Percentiles rank a stretch among this genome's conserved stretches.
phyloP scores from a whole-genome alignment of 2,113 vertebrate genomes.

The Spilogale gracilis region DNA sequence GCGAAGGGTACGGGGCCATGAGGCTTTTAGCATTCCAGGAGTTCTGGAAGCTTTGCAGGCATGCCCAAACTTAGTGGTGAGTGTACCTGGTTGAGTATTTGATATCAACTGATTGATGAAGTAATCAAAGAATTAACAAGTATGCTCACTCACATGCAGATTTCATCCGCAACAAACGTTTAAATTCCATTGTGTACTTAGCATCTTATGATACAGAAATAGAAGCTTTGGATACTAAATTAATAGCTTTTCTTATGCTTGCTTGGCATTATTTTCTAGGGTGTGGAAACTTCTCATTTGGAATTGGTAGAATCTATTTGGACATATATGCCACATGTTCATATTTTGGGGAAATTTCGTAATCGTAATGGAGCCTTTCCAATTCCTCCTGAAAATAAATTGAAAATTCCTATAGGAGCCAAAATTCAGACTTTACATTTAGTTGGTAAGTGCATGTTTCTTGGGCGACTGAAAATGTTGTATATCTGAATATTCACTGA shows the following conservation, averaged over 20 bases:
- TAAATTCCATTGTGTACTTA: neutral
- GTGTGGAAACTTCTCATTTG: constrained; percentile 98
- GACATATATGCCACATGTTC: constrained; percentile 99
- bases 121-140: neutral
- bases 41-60: constrained; percentile 97
- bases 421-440: constrained; percentile 99
- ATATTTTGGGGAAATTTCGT: constrained; percentile 98
- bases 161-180: neutral
- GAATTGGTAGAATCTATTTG: constrained; percentile 99
- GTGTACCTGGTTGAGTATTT: constrained; percentile 70
- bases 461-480: constrained; percentile 29
- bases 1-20: constrained; percentile 95
- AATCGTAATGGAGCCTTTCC: constrained; percentile 99
- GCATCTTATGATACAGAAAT: constrained; percentile 23
- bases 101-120: neutral
- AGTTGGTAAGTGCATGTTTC: constrained; percentile 92
- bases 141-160: neutral
- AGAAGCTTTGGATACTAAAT: constrained; percentile 25
- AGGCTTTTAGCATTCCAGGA: constrained; percentile 99
- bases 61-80: constrained; percentile 97
- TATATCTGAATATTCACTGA: neutral
- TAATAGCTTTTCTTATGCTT: constrained; percentile 62
- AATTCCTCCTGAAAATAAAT: constrained; percentile 98
- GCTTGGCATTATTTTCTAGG: constrained; percentile 88
- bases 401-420: constrained; percentile 98